Base-by-base conservation (phyloP, 2,888 invertebrate species). In the Ferdinandea cuprea region DNA sequence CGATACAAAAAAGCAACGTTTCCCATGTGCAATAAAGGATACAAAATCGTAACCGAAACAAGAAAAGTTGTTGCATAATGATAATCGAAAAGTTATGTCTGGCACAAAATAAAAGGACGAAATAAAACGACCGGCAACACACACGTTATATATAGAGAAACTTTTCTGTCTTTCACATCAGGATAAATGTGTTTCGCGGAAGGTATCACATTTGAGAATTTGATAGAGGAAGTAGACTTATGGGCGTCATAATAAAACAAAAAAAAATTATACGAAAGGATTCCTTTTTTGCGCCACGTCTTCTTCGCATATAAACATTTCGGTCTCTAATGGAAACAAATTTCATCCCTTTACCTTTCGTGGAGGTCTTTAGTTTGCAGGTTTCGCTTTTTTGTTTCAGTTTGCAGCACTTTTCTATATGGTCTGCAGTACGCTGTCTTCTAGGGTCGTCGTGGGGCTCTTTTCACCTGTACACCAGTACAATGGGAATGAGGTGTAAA, bases 141-240 rank as follows among this genome's bases (percentile, higher is more conserved):
- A 35, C 9, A 44, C 11, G 15, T n/a, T 32, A n/a, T 8, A 15
- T 25, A 25, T 25, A 25, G 2, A 25, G 15, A 25, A 58, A 48
- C 61, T 66, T 63, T 13, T 8, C 9, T 35, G 25, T 40, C n/a
- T 65, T 63, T 28, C 28, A 46, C 56, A 63, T 59, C 58, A 68
- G 59, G 25, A 81, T 71, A 59, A 76, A 76, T 81, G 80, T 80
- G 65, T 69, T 81, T 65, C 63, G 80, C 80, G 76, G 80, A 61
- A 74, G 76, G 74, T 68, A 74, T 74, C 66, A 52, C 61, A 52
- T 54, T 61, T 30, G 11, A 32, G n/a, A 54, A 25, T 61, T 81
- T 66, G 52, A 71, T 42, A 52, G 54, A 71, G 66, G 63, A 59
- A 83, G 50, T 54, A 78, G 83, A 83, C 83, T 71, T 71, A 71